Evolutionary conservation across 2,888 invertebrate genomes (phyloP).

Genomic region (Chrysolina haemoptera): DNA sequence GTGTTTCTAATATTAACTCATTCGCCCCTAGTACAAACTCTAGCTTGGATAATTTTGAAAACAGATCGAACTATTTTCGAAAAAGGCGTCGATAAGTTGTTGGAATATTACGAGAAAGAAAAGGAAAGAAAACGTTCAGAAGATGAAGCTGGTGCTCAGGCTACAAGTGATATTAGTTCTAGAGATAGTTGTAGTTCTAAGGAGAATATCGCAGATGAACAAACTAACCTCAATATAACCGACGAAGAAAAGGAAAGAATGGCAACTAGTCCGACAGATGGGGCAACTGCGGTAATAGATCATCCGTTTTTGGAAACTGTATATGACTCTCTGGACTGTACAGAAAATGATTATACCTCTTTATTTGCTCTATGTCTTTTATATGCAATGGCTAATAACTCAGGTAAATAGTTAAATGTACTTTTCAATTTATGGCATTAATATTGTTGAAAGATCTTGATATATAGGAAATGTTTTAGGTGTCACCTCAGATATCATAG

Average conservation of each 20-base stretch:
- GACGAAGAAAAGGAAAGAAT: slow-evolving; percentile 90
- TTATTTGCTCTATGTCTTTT: slow-evolving; percentile 92
- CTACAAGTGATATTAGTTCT: slow-evolving; percentile 52
- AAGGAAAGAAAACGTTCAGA: slow-evolving; percentile 51
- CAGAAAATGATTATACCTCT: slow-evolving; percentile 95
- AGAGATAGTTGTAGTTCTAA: slow-evolving; percentile 60
- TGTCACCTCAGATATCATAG: slow-evolving; percentile 85
- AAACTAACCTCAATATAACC: slow-evolving; percentile 90
- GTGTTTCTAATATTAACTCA: slow-evolving; percentile 96
- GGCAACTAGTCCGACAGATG: slow-evolving; percentile 57
- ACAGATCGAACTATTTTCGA: slow-evolving; percentile 75
- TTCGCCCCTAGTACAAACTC: slow-evolving; percentile 88
- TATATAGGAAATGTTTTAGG: slow-evolving; percentile 72
- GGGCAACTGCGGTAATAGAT: slow-evolving; percentile 70
- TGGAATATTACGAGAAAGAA: slow-evolving; percentile 65
- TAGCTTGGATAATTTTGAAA: slow-evolving; percentile 92
- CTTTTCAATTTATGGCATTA: not conserved
- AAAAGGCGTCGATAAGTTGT: slow-evolving; percentile 66
- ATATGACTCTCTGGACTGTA: slow-evolving; percentile 88
- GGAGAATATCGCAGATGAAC: slow-evolving; percentile 69
- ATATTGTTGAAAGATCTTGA: slow-evolving; percentile 21
- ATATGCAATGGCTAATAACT: slow-evolving; percentile 94
- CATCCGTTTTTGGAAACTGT: slow-evolving; percentile 93
- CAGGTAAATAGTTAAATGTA: slow-evolving; percentile 76
- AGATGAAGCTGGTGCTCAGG: slow-evolving; percentile 52